Evolutionary conservation across 2,888 invertebrate genomes (phyloP).

Genomic region (Andricus curvator): DNA sequence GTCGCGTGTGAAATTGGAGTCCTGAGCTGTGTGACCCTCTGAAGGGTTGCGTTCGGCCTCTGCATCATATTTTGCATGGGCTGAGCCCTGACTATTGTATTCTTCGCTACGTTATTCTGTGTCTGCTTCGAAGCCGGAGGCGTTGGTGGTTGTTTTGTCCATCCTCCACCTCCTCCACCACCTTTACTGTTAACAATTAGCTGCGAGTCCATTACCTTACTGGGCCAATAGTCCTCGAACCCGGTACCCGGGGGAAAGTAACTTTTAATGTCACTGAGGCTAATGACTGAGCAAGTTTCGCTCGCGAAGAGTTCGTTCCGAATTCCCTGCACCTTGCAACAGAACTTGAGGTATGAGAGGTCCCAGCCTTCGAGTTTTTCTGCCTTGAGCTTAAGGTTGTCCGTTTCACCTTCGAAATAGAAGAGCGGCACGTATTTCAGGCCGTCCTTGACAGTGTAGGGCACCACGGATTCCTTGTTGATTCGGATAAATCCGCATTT

Average conservation of each 20-base stretch:
- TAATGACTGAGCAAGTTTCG: conserved; percentile 94
- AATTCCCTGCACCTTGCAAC: conserved; percentile 96
- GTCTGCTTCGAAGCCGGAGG: conserved; percentile 81
- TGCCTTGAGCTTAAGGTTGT: conserved; percentile 91
- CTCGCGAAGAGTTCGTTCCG: conserved; percentile 94
- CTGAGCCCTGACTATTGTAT: conserved; percentile 64
- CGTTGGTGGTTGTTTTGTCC: conserved; percentile 88
- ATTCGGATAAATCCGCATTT: conserved; percentile 95
- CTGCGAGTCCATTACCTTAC: conserved; percentile 91
- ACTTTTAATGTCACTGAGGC: conserved; percentile 92
- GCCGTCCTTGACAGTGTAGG: conserved; percentile 90
- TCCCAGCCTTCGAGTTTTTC: conserved; percentile 95
- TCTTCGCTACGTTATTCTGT: conserved; percentile 69
- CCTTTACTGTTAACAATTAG: conserved; percentile 85
- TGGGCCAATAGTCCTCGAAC: conserved; percentile 96
- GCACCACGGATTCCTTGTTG: conserved; percentile 95
- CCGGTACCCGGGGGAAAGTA: conserved; percentile 94
- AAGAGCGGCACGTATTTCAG: conserved; percentile 95
- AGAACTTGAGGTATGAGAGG: conserved; percentile 94
- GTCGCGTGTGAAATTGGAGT: conserved; percentile 62
- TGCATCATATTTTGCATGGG: conserved; percentile 62
- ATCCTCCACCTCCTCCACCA: conserved; percentile 82
- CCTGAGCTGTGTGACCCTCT: conserved; percentile 71
- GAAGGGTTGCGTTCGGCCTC: conserved; percentile 70
- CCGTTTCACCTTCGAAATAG: conserved; percentile 95